phyloP scores from a whole-genome alignment of 2,113 vertebrate species.

The Scatophagus argus region DNA sequence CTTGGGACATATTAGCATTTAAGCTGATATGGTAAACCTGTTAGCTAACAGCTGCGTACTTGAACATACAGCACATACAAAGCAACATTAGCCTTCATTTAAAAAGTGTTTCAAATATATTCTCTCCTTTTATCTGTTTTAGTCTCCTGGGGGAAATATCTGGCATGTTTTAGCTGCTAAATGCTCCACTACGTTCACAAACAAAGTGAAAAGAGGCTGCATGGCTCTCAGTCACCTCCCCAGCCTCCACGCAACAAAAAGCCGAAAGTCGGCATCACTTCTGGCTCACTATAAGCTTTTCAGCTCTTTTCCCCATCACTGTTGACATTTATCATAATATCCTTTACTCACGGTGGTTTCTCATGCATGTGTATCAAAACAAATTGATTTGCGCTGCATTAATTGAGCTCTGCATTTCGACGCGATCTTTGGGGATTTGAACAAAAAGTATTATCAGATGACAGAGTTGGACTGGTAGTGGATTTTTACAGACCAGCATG shows the following conservation, averaged over 20 bases:
- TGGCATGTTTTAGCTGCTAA: not conserved
- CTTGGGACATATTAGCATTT: too few species aligned
- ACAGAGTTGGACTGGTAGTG: too few species aligned
- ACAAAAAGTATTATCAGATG: too few species aligned
- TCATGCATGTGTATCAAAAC: slow-evolving; percentile 19
- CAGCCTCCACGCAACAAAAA: not conserved
- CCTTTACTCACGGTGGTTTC: slow-evolving; percentile 23
- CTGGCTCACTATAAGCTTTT: slow-evolving; percentile 2
- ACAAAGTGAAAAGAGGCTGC: not conserved
- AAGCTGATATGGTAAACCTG: too few species aligned
- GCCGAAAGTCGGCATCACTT: not conserved
- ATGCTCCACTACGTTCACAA: not conserved
- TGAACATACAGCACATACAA: not conserved
- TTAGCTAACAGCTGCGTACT: too few species aligned
- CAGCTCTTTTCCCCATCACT: slow-evolving; percentile 1
- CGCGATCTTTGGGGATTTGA: not conserved
- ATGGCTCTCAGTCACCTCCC: not conserved
- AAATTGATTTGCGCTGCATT: not conserved
- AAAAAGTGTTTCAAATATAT: not conserved
- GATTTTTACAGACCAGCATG: too few species aligned
- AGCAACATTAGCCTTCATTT: not conserved
- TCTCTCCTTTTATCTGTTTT: too few species aligned
- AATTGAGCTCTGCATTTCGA: not conserved
- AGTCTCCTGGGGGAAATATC: too few species aligned
- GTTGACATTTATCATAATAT: slow-evolving; percentile 36